Evolutionary conservation across 2,113 vertebrate species (phyloP), one percentile per base, ranked within the genome.

Genomic region (Notarius quadriscutis): DNA sequence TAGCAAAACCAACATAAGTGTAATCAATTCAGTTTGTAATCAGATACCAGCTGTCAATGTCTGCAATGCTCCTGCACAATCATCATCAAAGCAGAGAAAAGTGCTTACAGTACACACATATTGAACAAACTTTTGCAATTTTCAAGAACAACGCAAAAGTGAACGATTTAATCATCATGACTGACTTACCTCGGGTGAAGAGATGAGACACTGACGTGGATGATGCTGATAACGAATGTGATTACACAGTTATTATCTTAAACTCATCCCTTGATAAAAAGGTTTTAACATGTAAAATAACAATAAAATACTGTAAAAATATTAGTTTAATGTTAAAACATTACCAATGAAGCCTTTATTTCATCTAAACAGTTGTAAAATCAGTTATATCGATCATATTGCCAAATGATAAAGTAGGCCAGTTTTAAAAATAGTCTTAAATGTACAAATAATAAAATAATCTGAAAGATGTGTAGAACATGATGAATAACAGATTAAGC

Each of bases 21-120:
- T 79, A 79, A 79, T 79, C 75, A 55, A 27, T 55, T 79, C 75
- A n/a, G 51, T 79, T 53, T 53, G 50, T 78, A 78, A 53, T 78
- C 74, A 78, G 74, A 78, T 78, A 14, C 50, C 74, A 78, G 74
- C 74, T 78, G 74, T 78, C 50, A 78, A 3, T 41, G 74, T 5
- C 20, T 78, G 10, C 10, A 78, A 51, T 53, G 22, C 50, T 78
- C 74, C 74, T 78, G 41, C 74, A 78, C 4, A 2, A 48, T 6
- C 72, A 25, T 22, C 74, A 78, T 53, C 74, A 53, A 14, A 25
- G 22, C 50, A 2, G 50, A 77, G 74, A 25, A n/a, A n/a, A 8
- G 51, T 7, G 7, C 51, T 53, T 53, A 2, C n/a, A n/a, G n/a
- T n/a, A n/a, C 50, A 53, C 1, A 53, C 50, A 50, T 9, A 75